Evolutionary conservation across 2,113 vertebrate species (phyloP).

Genomic region (Oryzias melastigma): DNA sequence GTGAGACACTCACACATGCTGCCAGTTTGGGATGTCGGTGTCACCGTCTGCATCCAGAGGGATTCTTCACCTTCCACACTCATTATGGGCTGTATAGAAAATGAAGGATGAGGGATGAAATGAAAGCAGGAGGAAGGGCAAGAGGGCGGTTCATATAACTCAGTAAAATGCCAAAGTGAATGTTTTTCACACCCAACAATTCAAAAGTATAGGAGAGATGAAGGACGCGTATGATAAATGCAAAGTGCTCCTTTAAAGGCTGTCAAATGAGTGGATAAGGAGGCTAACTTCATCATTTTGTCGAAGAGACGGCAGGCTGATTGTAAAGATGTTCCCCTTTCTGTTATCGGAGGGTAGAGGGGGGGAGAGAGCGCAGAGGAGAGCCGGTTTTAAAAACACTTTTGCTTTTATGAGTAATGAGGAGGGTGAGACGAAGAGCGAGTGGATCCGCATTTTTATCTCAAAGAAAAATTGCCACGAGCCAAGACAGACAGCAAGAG

Average conservation of each 20-base stretch:
- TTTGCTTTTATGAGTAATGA: conserved; percentile 22
- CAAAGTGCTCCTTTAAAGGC: conserved; percentile 8
- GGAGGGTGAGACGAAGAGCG: conserved; percentile 15
- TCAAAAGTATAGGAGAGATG: conserved; percentile 37
- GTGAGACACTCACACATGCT: conserved; percentile 73
- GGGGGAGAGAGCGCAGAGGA: conserved; percentile 23
- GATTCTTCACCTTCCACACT: conserved; percentile 17
- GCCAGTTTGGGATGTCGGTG: conserved; percentile 12
- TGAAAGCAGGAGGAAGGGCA: neutral
- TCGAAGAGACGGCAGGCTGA: conserved; percentile 39
- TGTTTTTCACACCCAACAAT: conserved; percentile 32
- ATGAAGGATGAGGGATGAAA: neutral
- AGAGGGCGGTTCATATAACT: conserved; percentile 11
- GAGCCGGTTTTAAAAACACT: conserved; percentile 43
- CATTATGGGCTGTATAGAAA: conserved; percentile 6
- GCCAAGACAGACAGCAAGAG: neutral
- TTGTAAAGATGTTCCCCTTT: conserved; percentile 54
- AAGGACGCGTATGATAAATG: neutral
- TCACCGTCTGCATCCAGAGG: conserved; percentile 20
- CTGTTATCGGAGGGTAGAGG: conserved; percentile 41
- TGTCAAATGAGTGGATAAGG: conserved; percentile 51
- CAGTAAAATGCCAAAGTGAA: conserved; percentile 37
- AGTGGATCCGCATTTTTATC: conserved; percentile 39
- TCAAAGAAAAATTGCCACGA: conserved; percentile 7
- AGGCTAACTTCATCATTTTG: conserved; percentile 63